A percentile compares a stretch with the other conserved stretches of the same genome.
Evolutionary conservation across 2,113 vertebrate genomes (phyloP).

Genomic region (Chloebia gouldiae): DNA sequence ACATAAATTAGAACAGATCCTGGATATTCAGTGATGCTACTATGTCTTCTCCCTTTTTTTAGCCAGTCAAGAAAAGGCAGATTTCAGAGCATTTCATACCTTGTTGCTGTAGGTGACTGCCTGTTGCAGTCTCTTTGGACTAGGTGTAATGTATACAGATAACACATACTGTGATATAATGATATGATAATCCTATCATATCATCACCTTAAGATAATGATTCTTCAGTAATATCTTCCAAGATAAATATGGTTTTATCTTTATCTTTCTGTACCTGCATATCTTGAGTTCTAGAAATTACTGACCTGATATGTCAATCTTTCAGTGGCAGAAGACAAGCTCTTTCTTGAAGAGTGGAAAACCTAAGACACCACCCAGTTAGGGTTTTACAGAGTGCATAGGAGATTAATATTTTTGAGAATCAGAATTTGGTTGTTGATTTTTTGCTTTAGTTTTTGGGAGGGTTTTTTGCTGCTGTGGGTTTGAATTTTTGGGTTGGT

Average conservation of each 20-base stretch:
- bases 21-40: background rate
- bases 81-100: background rate
- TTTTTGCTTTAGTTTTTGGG: background rate
- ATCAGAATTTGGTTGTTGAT: background rate
- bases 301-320: background rate
- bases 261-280: background rate
- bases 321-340: background rate
- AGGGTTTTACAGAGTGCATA: background rate
- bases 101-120: background rate
- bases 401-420: background rate
- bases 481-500: background rate
- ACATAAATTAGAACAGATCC: background rate
- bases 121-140: background rate
- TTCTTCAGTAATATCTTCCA: background rate
- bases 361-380: rapidly evolving
- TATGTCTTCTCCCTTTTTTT: background rate
- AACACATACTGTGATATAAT: background rate
- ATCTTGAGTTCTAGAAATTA: background rate
- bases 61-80: background rate
- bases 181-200: background rate
- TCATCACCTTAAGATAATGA: background rate
- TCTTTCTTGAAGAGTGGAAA: background rate
- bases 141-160: too few species aligned
- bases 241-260: background rate
- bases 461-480: rapidly evolving